Evolutionary conservation across 2,797 vertebrate species (phyloP), one percentile per base, ranked within the genome.

Genomic region (Brachyrhaphis roseni): DNA sequence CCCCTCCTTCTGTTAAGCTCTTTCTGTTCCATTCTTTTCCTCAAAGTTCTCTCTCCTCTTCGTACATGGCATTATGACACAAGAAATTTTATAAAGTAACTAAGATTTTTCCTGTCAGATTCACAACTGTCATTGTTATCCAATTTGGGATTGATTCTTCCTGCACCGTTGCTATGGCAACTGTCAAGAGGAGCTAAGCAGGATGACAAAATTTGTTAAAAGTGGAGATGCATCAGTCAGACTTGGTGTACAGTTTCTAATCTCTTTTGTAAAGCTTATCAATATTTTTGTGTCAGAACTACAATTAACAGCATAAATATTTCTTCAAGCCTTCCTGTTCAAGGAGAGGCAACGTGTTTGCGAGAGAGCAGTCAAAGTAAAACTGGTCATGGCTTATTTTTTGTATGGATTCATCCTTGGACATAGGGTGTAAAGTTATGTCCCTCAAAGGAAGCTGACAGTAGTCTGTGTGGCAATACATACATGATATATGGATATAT

Each of bases 161-260:
- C 85, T 84, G 87, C 74, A 0, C 31, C 11, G 90, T 94, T 68
- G 49, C 91, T 86, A 93, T 90, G 87, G 93, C 86, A 94, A 94
- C 92, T 78, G 81, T 83, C 89, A 85, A 91, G 91, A 6, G 88
- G 90, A 80, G 90, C 81, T 78, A 83, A 80, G 71, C 66, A 46
- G 80, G 78, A 85, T 87, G 87, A 90, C 90, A 91, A 93, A 88
- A 87, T 89, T 87, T 87, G 5, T 16, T 46, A 16, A 46, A 46
- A 28, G 68, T 72, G 45, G 68, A 46, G 12, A 45, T 46, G 39
- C 23, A 41, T 68, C 64, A 12, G 36, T 43, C 39, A 70, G 39
- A 15, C 5, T 7, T 31, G 12, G 26, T 71, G 12, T 46, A 5
- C n/a, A 43, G 5, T 45, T 45, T 43, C 12, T 43, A 13, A 70